Base-by-base conservation (phyloP, 2,797 vertebrate species). In the Allochrocebus solatus region DNA sequence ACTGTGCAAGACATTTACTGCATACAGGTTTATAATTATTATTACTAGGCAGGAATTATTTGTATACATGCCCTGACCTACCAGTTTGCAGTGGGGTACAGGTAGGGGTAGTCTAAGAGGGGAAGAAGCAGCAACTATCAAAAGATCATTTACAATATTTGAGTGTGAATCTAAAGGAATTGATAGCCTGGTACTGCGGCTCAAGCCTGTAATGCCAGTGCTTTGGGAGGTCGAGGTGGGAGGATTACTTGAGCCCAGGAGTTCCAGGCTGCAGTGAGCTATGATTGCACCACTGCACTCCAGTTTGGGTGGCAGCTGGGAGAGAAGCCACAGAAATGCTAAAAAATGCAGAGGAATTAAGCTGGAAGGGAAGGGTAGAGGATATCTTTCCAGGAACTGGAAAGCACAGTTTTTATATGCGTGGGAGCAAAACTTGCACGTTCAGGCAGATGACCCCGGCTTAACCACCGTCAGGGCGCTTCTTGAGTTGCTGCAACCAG, bases 401-500 rank as follows among this genome's bases (percentile, higher is more conserved):
- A 81, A 93, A 30, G 55, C 80, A n/a, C 75, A 0, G 33, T 82
- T 96, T 95, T 88, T 1, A 0, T 75, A 41, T 0, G 3, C 0
- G 10, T 1, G 39, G 80, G 59, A 92, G 57, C 93, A 14, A 70
- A 92, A 0, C n/a, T 0, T 59, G 88, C 84, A 2, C 33, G 0
- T 0, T 2, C 53, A 55, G 1, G 78, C 43, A 64, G 57, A 72
- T 24, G 19, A 41, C 87, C 13, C 0, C 2, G 59, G 3, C 12
- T 57, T 74, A 28, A 10, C 70, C 33, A 55, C 0, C 21, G 2
- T 41, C 53, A 2, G n/a, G 7, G 11, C 16, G 1, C 53, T 19
- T 14, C 26, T 64, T 9, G 46, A 59, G 19, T 36, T 0, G 39
- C 90, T 21, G 59, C 16, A 72, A 33, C 11, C 6, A 0, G 3